Evolutionary conservation across 1,140 invertebrate species (phyloP).

Genomic region (Scylla paramamosain): DNA sequence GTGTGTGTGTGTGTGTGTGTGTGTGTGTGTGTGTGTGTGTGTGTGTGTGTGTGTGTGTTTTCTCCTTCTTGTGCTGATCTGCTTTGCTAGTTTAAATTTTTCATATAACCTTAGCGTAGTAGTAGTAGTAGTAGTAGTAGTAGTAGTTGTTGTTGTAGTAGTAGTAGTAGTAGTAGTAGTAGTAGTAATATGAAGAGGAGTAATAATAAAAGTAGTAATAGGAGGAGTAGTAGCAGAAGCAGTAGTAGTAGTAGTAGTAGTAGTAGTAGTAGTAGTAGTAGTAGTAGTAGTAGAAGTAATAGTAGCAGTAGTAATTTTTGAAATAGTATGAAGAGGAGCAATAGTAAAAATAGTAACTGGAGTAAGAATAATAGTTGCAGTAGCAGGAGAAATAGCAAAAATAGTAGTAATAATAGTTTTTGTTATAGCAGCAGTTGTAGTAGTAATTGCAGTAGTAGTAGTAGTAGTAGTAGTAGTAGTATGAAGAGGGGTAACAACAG

Average conservation of each 20-base stretch:
- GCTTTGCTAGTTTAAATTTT: no score
- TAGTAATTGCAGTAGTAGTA: neutral
- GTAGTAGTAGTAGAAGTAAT: constrained; percentile 34
- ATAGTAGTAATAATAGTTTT: no score
- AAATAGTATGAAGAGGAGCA: neutral
- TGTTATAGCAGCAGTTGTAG: no score
- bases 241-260: neutral
- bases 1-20: constrained; percentile 25
- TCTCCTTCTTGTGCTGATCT: no score
- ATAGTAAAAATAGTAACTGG: no score
- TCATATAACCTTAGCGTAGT: neutral
- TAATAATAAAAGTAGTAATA: neutral
- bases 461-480: no score
- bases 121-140: neutral
- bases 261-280: neutral
- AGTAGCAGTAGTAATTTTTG: constrained; percentile 1
- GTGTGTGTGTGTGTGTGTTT: neutral
- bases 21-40: constrained; percentile 36
- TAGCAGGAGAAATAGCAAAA: no score
- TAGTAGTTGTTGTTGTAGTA: neutral
- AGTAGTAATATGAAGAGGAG: neutral
- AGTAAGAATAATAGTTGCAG: no score
- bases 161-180: neutral
- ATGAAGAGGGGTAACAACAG: no score
- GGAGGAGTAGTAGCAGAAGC: neutral